Evolutionary conservation across 1,140 invertebrate species (phyloP).

Genomic region (Hirudo medicinalis): DNA sequence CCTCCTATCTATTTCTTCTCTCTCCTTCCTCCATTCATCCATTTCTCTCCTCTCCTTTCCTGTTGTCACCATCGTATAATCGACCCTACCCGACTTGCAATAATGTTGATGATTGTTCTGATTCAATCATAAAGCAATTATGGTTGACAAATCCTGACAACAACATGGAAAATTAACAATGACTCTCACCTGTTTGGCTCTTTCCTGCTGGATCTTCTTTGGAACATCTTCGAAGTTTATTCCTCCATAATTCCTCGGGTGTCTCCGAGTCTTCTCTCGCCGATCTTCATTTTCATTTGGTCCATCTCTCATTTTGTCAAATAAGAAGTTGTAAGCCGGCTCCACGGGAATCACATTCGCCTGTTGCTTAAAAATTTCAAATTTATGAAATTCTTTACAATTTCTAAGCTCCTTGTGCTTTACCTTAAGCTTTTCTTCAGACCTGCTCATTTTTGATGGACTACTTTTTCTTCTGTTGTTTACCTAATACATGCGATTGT

Average conservation of each 20-base stretch:
- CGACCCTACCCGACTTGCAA: background rate
- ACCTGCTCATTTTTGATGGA: no score
- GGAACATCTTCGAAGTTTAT: conserved; percentile 12
- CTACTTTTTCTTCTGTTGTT: no score
- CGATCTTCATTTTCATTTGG: background rate
- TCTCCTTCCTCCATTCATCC: conserved; percentile 11
- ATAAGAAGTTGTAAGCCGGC: conserved; percentile 7
- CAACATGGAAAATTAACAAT: background rate
- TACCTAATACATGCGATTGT: no score
- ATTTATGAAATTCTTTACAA: no score
- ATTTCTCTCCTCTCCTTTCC: conserved; percentile 14
- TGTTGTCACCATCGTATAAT: conserved; percentile 6
- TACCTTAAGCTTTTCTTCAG: no score
- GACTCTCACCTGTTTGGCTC: conserved; percentile 1
- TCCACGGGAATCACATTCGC: background rate
- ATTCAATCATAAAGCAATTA: no score
- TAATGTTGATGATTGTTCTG: background rate
- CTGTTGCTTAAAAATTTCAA: no score
- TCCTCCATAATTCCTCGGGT: conserved; percentile 13
- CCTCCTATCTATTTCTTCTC: conserved; percentile 8
- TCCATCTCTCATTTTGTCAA: conserved; percentile 6
- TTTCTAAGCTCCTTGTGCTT: no score
- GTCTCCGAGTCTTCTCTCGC: background rate
- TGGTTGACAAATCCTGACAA: no score
- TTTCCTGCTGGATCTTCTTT: conserved; percentile 14